Conservation (phyloP, 2,888 invertebrate species). For the Drosophila lutescens region DNA sequence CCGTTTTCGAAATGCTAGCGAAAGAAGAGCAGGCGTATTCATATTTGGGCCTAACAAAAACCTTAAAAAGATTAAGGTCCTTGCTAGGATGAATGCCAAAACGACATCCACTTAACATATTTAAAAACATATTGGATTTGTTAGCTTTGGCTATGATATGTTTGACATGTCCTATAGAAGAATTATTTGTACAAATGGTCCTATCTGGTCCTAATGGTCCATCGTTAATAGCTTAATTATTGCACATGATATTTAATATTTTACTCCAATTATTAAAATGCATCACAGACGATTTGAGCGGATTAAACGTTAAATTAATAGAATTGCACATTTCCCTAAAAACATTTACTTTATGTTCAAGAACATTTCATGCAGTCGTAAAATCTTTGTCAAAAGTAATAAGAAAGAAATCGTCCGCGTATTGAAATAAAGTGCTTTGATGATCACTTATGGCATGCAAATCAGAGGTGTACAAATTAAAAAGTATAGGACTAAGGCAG, state of each 20-base stretch:
- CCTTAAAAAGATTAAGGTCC: background rate
- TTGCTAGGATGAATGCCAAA: slow-evolving; percentile 3
- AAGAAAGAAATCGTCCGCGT: background rate
- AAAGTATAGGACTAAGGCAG: background rate
- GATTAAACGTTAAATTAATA: slow-evolving; percentile 1
- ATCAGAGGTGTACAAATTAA: slow-evolving; percentile 6
- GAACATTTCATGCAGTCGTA: background rate
- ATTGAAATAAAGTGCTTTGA: background rate
- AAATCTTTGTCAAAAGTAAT: slow-evolving; percentile 1
- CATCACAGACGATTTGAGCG: background rate
- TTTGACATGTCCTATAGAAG: background rate
- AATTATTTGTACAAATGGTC: background rate
- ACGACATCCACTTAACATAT: background rate
- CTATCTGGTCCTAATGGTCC: no score
- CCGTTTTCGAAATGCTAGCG: background rate
- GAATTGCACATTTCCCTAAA: background rate
- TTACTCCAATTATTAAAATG: background rate
- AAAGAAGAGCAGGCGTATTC: background rate
- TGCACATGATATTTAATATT: background rate
- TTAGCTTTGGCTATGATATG: background rate
- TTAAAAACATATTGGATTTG: slow-evolving; percentile 2
- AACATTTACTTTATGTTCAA: background rate
- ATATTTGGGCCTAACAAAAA: background rate
- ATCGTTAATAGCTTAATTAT: slow-evolving; percentile 1
- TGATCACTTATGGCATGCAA: slow-evolving; percentile 1